phyloP scores from a whole-genome alignment of 2,888 invertebrate species.

The Clanis bilineata region DNA sequence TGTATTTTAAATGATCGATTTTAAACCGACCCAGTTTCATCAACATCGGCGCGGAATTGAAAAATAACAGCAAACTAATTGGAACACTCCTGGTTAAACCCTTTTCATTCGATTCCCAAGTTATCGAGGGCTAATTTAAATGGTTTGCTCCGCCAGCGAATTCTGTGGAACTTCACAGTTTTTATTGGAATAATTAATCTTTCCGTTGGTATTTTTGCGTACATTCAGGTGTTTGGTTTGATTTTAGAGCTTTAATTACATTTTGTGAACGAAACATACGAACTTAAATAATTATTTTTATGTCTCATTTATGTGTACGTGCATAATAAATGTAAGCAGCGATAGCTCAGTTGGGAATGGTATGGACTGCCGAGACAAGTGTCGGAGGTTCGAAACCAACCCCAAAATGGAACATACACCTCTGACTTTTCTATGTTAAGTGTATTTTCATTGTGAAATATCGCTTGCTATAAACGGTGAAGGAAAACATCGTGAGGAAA shows the following conservation, averaged over 20 bases:
- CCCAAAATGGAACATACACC: no score
- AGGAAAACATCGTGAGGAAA: no score
- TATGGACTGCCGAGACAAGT: no score
- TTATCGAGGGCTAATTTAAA: slow-evolving; percentile 78
- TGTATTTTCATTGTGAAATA: no score
- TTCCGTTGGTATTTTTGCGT: slow-evolving; percentile 14
- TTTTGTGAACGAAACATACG: not conserved
- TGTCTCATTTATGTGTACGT: no score
- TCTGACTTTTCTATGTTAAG: no score
- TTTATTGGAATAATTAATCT: slow-evolving; percentile 39
- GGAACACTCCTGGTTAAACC: slow-evolving; percentile 75
- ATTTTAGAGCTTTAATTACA: slow-evolving; percentile 7
- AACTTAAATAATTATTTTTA: no score
- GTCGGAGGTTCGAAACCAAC: no score
- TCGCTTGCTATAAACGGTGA: no score
- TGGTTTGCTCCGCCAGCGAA: slow-evolving; percentile 69
- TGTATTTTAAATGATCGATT: slow-evolving; percentile 40
- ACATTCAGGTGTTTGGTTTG: slow-evolving; percentile 19
- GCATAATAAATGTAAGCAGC: no score
- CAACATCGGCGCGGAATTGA: slow-evolving; percentile 63
- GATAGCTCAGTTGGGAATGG: no score
- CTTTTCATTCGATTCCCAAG: slow-evolving; percentile 76
- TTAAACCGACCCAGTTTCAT: slow-evolving; percentile 61
- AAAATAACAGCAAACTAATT: slow-evolving; percentile 82
- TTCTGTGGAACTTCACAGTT: slow-evolving; percentile 58